Conservation (phyloP, 1,140 invertebrate species). For the Chlorops oryzae region DNA sequence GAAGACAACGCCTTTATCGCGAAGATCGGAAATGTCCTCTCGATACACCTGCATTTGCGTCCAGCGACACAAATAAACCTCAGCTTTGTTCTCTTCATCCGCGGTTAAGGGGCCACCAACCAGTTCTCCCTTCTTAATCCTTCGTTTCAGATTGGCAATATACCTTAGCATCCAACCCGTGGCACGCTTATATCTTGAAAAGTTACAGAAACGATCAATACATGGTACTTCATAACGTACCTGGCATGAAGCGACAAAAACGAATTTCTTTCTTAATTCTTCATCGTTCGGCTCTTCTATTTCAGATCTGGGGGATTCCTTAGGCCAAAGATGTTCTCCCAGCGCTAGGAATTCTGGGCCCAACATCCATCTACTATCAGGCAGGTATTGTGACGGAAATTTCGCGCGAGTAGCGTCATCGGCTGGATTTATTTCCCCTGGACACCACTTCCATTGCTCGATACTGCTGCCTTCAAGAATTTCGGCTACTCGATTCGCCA, state of each 20-base stretch:
- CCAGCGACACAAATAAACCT: too few species aligned
- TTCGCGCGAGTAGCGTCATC: conserved; percentile 26
- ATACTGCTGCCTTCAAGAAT: conserved; percentile 14
- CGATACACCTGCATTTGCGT: too few species aligned
- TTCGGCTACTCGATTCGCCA: conserved; percentile 18
- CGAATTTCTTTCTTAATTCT: neutral
- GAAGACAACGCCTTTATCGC: too few species aligned
- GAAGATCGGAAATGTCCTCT: too few species aligned
- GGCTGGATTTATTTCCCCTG: conserved; percentile 20
- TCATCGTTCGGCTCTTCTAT: neutral
- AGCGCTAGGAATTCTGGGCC: neutral
- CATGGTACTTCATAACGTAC: too few species aligned
- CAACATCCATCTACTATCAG: neutral
- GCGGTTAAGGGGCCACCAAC: too few species aligned
- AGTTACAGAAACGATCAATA: neutral
- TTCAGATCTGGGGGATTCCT: neutral
- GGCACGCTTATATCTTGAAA: neutral
- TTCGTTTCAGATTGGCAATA: neutral
- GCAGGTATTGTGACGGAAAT: too few species aligned
- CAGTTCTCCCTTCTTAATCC: neutral
- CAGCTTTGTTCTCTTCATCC: too few species aligned
- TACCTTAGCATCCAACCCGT: neutral
- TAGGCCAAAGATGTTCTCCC: neutral
- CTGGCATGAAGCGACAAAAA: neutral
- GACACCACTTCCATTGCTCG: too few species aligned